Evolutionary conservation across 92 coral and sea anemone genomes (phyloP).

Genomic region (Palythoa heliodiscus): DNA sequence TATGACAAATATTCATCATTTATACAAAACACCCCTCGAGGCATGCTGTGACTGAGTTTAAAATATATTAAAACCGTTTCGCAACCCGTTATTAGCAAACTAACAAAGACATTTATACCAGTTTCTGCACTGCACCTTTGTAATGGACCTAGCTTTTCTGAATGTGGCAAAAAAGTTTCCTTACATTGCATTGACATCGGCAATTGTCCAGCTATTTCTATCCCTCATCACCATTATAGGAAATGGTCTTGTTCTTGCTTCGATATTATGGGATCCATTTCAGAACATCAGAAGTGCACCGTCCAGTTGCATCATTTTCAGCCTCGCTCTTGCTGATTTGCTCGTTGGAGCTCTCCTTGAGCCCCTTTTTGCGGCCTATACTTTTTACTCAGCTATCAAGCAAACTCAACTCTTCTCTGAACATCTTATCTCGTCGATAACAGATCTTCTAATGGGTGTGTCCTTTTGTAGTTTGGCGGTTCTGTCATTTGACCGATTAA

Average conservation of each 20-base stretch:
- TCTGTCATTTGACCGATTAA: not conserved
- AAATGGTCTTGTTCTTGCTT: conserved; percentile 11
- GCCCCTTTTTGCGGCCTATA: not conserved
- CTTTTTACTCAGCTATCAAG: not conserved
- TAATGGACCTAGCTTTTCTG: not conserved
- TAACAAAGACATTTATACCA: too few species aligned
- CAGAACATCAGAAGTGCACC: not conserved
- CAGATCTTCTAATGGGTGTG: not conserved
- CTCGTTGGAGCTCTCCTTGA: too few species aligned
- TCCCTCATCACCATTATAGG: not conserved
- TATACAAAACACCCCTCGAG: too few species aligned
- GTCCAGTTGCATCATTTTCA: not conserved
- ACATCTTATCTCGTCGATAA: not conserved
- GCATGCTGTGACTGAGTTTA: too few species aligned
- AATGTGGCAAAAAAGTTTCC: not conserved
- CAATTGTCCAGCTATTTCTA: not conserved
- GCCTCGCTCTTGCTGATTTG: too few species aligned
- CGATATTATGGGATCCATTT: conserved; percentile 4
- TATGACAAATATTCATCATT: too few species aligned
- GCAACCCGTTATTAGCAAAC: too few species aligned
- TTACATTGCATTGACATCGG: not conserved
- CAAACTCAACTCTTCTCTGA: not conserved
- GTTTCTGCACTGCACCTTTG: not conserved
- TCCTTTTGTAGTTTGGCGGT: not conserved
- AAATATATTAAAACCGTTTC: too few species aligned